Evolutionary conservation across 2,113 vertebrate species (phyloP).

Genomic region (Hippocampus mohnikei): DNA sequence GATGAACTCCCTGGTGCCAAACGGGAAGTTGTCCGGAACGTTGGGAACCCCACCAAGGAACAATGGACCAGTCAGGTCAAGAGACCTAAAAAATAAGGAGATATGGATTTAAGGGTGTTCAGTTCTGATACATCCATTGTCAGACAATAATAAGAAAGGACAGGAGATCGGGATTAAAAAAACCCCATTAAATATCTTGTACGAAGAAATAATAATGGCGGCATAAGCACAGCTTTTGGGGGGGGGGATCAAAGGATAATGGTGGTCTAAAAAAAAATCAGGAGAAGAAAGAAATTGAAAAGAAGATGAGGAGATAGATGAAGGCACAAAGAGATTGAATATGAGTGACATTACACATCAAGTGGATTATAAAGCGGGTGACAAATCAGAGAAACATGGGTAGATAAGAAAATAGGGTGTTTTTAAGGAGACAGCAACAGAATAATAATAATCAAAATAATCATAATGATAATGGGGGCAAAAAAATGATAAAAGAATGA

Average conservation of each 20-base stretch:
- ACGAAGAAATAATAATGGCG: constrained; percentile 16
- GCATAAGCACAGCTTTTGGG: not conserved
- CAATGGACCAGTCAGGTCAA: constrained; percentile 95
- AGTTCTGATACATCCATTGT: not conserved
- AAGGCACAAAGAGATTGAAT: constrained; percentile 38
- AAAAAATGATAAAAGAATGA: constrained; percentile 22
- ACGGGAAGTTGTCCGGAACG: constrained; percentile 91
- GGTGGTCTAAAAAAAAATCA: constrained; percentile 3
- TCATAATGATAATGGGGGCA: not conserved
- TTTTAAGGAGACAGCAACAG: constrained; percentile 7
- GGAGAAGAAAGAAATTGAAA: constrained; percentile 14
- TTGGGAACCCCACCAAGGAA: constrained; percentile 96
- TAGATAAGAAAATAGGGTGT: not conserved
- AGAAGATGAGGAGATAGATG: constrained; percentile 20
- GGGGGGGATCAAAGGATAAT: not conserved
- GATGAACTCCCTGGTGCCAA: constrained; percentile 87
- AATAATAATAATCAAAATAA: not conserved
- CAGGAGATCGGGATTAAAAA: constrained; percentile 23
- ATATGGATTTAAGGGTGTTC: constrained; percentile 18
- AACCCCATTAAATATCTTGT: constrained; percentile 33
- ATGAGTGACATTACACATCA: constrained; percentile 22
- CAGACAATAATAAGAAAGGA: not conserved
- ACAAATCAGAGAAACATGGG: constrained; percentile 10
- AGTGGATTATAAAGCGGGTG: constrained; percentile 8
- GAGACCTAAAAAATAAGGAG: constrained; percentile 74